Base-by-base conservation (phyloP, 2,888 invertebrate genomes). In the Boloria selene region DNA sequence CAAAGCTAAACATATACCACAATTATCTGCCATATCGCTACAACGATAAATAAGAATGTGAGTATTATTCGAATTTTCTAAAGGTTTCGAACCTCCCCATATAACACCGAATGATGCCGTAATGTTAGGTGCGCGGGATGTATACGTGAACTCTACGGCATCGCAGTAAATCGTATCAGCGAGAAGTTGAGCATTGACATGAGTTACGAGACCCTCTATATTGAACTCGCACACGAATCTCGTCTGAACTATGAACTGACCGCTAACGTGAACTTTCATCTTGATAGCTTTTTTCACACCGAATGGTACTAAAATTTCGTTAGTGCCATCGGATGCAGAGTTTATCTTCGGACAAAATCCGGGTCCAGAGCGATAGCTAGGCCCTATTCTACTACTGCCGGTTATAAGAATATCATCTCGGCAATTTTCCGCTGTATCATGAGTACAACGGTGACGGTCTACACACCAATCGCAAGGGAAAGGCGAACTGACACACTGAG, bases 391-490 rank as follows among this genome's bases (percentile, higher is more conserved):
- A 87, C 96, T 97, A 69, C 98, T 95, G 58, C 98, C 98, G 51
- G 97, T 98, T 53, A 98, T 97, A 69, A 98, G 93, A 77, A 98
- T 97, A 84, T 98, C 98, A 85, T 98, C 97, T 68, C 97, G 94
- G 86, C 98, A 99, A 86, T 98, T 97, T 87, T 98, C 97, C 10
- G 98, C 98, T 0, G 98, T 97, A 82, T 98, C 97, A 80, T 98
- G 98, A 0, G 98, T 98, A 87, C 99, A 99, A 64, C 97, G 94
- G 88, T 98, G 98, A 13, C 97, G 97, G 82, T 98, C 97, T 22
- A 98, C 98, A 86, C 99, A 99, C 99, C 99, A 98, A 85, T 99
- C 98, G 86, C 99, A 99, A 0, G 99, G 98, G 84, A 98, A 99
- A 63, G 96, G 96, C 17, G 98, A 98, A 61, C 97, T 97, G 16